Percentiles rank a stretch among this genome's conserved stretches.
phyloP scores from a whole-genome alignment of 2,113 vertebrate species.

The Saguinus midas region DNA sequence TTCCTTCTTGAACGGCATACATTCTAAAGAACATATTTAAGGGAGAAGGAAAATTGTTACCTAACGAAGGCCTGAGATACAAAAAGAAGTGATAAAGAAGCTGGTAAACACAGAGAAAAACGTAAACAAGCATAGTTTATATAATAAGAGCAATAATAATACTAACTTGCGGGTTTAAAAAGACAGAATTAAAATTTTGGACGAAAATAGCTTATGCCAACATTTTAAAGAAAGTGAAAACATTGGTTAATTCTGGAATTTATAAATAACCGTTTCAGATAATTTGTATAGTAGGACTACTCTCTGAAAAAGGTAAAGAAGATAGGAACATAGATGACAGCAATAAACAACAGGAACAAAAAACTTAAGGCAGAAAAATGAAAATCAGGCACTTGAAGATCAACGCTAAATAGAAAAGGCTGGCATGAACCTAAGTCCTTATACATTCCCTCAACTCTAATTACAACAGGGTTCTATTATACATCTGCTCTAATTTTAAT shows the following conservation, averaged over 20 bases:
- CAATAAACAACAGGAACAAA: conserved; percentile 77
- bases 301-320: conserved; percentile 84
- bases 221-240: background rate
- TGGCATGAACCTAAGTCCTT: background rate
- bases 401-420: conserved; percentile 58
- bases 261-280: no score
- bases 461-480: background rate
- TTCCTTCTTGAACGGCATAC: conserved; percentile 90
- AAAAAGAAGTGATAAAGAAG: background rate
- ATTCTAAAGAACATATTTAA: background rate
- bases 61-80: background rate
- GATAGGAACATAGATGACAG: conserved; percentile 78
- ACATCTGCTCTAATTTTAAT: background rate
- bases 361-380: background rate
- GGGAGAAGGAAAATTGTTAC: background rate
- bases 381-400: conserved; percentile 65
- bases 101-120: background rate
- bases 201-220: background rate
- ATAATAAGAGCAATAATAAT: background rate
- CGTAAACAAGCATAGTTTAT: background rate
- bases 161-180: background rate
- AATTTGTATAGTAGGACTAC: conserved; percentile 89
- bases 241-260: background rate
- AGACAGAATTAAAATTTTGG: background rate
- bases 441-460: no score